Conservation (phyloP, 2,888 invertebrate genomes). For the Operophtera brumata region DNA sequence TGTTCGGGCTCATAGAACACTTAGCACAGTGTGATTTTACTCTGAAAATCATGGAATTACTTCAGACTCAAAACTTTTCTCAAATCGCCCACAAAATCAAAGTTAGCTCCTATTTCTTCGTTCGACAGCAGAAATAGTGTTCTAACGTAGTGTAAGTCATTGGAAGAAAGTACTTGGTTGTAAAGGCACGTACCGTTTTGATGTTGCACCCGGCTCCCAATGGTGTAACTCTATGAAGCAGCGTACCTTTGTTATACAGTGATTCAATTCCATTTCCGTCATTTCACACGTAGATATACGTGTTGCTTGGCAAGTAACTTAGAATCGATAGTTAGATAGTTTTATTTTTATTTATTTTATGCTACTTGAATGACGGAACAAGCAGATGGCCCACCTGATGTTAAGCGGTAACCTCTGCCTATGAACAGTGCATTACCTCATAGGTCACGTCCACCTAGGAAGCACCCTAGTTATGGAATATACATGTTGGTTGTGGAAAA, state of each 20-base stretch:
- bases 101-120: constrained; percentile 9
- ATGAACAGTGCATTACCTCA: too few relatives aligned
- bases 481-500: neutral
- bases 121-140: constrained; percentile 18
- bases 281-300: neutral
- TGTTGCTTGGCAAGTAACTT: neutral
- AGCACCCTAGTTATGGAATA: neutral
- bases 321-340: neutral
- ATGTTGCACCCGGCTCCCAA: constrained; percentile 40
- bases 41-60: neutral
- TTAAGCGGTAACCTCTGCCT: too few relatives aligned
- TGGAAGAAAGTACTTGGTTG: constrained; percentile 11
- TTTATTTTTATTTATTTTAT: too few relatives aligned
- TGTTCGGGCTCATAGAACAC: too few relatives aligned
- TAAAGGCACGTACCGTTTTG: constrained; percentile 45
- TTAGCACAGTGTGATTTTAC: neutral
- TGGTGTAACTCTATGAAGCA: constrained; percentile 13
- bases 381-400: too few relatives aligned
- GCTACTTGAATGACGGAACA: too few relatives aligned
- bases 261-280: constrained; percentile 6
- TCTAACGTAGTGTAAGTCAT: constrained; percentile 21
- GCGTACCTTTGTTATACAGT: constrained; percentile 8
- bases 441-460: too few relatives aligned
- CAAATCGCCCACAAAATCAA: constrained; percentile 17
- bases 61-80: neutral